Base-by-base conservation (phyloP, 2,888 invertebrate genomes). In the Standfussiana lucernea region DNA sequence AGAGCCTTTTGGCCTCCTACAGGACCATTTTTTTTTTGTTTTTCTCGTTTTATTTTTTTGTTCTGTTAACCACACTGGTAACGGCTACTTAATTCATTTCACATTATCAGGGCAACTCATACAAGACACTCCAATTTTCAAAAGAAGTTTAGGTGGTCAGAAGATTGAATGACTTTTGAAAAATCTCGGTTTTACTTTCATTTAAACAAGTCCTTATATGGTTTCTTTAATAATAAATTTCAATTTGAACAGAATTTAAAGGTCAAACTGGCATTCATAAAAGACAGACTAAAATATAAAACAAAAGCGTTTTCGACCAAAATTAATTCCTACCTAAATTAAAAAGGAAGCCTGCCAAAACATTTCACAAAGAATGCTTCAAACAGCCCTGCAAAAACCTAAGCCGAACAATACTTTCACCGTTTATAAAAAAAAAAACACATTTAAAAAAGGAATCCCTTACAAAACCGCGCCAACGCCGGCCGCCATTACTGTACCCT, bases 401-500 rank as follows among this genome's bases (percentile, higher is more conserved):
- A 24, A 42, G 35, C 40, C 28, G 45, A 56, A 69, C 61, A 73
- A 76, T 65, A 72, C 72, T 21, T 70, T 35, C 32, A 0, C 35
- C n/a, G 71, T 74, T 74, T 35, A 66, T 68, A 83, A 84, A 82
- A 82, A 75, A 69, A 75, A 8, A 53, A 62, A 59, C 10, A 64
- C 67, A 42, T 81, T 82, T 73, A 42, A 64, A 77, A 85, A 82
- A 82, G 45, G 72, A 77, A 84, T 75, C 47, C 62, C 45, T 76
- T 56, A 64, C 67, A 79, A 83, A 83, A 71, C 76, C 77, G 77
- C 69, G 53, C 59, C 59, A 8, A 32, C 64, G 40, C 75, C 72
- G 45, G 21, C 79, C 75, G 76, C 86, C 77, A 77, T 72, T 77
- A 40, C 79, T 77, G 32, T 78, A 75, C 80, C 84, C 85, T 86